Base-by-base conservation (phyloP, 2,797 vertebrate genomes). In the Rhadinocentrus ornatus region DNA sequence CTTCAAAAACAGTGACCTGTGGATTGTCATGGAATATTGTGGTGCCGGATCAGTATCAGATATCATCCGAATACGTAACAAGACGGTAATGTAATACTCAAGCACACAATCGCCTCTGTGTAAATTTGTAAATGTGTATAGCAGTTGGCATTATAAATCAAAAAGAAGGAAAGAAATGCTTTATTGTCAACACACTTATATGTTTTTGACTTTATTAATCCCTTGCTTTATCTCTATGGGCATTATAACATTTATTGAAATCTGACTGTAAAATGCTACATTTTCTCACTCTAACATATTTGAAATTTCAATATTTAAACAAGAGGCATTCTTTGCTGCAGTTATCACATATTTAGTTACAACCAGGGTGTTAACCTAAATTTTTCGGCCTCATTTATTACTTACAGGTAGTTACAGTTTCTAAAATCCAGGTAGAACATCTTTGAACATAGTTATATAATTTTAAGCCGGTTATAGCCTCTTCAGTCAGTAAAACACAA, bases 21-120 rank as follows among this genome's bases (percentile, higher is more conserved):
- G 97, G 97, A 98, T 99, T 20, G 96, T 98, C 12, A 99, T 98
- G 97, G 97, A 99, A 39, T 98, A 96, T 83, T 99, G 97, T 41
- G 97, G 96, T 0, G 97, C 97, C 11, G 97, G 97, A 76, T 99
- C 97, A 0, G 96, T 99, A 9, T 96, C 95, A 4, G 97, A 98
- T 73, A 97, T 98, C 61, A 97, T 99, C 81, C 94, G 97, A 34
- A 85, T 97, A 81, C 94, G 97, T 78, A 97, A 96, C 90, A 97
- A 97, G 95, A 98, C 97, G 70, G 97, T 97, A 93, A 73, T 81
- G 1, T n/a, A 3, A 75, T 0, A 70, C 71, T 4, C 60, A 29
- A 0, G 26, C 52, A 24, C 58, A 53, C 52, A 26, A 63, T 60
- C 57, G 22, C 20, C 62, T 18, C 4, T 4, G 4, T 6, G 55